phyloP scores from a whole-genome alignment of 2,888 invertebrate species.

The Leistus spinibarbis region DNA sequence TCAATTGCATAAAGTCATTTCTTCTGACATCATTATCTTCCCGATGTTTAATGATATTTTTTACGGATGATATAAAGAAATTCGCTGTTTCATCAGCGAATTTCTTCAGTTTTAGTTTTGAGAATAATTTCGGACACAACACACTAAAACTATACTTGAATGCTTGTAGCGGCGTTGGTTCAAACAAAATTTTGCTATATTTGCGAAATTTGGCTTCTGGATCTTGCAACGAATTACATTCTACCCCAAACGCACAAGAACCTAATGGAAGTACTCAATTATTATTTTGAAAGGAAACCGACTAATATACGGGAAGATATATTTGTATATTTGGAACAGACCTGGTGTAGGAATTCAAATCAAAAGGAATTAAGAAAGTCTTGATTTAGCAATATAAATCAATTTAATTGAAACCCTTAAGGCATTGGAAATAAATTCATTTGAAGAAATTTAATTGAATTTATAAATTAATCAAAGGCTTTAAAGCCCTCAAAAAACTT shows the following conservation, averaged over 20 bases:
- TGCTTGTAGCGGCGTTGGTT: neutral
- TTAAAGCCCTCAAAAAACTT: too few relatives aligned
- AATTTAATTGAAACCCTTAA: too few relatives aligned
- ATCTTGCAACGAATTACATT: slow-evolving; percentile 33
- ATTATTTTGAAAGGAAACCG: too few relatives aligned
- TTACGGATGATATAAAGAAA: slow-evolving; percentile 50
- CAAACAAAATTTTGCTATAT: slow-evolving; percentile 15
- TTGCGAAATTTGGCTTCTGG: slow-evolving; percentile 17
- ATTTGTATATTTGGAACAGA: too few relatives aligned
- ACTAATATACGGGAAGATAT: too few relatives aligned
- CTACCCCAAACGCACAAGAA: slow-evolving; percentile 32
- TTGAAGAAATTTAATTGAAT: too few relatives aligned
- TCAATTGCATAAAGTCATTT: slow-evolving; percentile 51
- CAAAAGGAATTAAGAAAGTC: too few relatives aligned
- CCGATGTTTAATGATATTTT: slow-evolving; percentile 48
- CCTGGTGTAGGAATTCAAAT: too few relatives aligned
- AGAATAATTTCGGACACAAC: slow-evolving; percentile 3
- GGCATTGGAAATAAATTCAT: too few relatives aligned
- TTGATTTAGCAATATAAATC: too few relatives aligned
- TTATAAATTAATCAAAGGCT: too few relatives aligned
- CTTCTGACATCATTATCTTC: slow-evolving; percentile 47
- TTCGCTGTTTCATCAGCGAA: slow-evolving; percentile 39
- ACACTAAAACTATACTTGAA: neutral
- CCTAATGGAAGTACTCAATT: neutral
- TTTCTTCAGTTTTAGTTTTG: slow-evolving; percentile 14